Conservation (phyloP, 2,113 vertebrate genomes). For the Vulpes vulpes region DNA sequence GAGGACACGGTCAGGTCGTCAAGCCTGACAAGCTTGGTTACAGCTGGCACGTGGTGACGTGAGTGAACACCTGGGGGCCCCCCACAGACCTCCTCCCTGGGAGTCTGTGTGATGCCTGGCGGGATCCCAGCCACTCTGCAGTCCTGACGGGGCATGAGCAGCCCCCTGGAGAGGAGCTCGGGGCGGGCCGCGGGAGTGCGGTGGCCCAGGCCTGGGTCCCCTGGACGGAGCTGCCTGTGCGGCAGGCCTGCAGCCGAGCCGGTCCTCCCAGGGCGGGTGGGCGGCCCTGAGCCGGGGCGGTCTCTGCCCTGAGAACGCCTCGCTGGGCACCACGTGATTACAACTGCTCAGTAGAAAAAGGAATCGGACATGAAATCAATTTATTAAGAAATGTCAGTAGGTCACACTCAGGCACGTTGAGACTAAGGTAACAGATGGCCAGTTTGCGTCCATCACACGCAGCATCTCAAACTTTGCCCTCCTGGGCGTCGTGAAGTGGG, state of each 20-base stretch:
- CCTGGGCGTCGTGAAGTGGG: rapidly evolving
- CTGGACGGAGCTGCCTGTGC: rapidly evolving
- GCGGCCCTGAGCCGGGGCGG: rapidly evolving
- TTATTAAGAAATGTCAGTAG: rapidly evolving
- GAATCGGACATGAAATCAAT: rapidly evolving
- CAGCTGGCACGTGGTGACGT: background rate
- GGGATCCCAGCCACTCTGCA: background rate
- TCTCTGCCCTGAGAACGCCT: background rate
- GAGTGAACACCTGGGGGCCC: too few species aligned
- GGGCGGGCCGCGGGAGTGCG: rapidly evolving
- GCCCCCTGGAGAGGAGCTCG: rapidly evolving
- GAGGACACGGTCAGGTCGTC: too few species aligned
- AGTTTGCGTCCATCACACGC: rapidly evolving
- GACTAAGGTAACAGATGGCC: rapidly evolving
- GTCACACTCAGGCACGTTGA: background rate
- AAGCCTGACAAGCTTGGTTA: background rate
- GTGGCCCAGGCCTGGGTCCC: background rate
- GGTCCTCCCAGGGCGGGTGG: background rate
- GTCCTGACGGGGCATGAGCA: background rate
- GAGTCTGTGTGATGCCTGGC: rapidly evolving
- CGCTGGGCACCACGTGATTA: rapidly evolving
- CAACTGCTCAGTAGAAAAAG: background rate
- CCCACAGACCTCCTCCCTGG: background rate
- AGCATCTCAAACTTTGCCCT: rapidly evolving
- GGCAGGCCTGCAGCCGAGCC: rapidly evolving